Evolutionary conservation across 2,113 vertebrate species (phyloP).

Genomic region (Saiga tatarica): DNA sequence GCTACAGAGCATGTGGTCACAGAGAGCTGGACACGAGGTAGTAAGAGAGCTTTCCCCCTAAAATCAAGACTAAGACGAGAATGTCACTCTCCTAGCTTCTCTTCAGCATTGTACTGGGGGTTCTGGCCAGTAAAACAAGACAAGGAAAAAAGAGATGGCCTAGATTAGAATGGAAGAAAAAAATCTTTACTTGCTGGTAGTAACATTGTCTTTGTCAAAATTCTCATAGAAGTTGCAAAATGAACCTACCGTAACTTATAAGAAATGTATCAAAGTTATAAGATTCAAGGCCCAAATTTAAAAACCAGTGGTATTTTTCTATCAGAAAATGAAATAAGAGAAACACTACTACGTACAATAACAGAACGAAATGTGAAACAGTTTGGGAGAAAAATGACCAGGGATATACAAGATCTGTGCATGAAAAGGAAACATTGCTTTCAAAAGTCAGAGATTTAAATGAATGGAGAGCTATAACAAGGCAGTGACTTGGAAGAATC

Average conservation of each 20-base stretch:
- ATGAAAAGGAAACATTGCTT: not conserved
- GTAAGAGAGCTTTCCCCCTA: not conserved
- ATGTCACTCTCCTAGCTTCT: too few relatives aligned
- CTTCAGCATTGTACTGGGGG: not conserved
- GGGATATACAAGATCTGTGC: not conserved
- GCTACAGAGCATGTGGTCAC: not conserved
- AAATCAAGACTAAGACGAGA: too few relatives aligned
- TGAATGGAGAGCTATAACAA: not conserved
- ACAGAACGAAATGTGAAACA: not conserved
- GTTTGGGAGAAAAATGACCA: not conserved
- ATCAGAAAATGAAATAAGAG: not conserved
- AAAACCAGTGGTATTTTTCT: not conserved
- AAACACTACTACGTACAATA: not conserved
- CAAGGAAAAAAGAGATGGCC: not conserved
- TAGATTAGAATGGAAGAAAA: not conserved
- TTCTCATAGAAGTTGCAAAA: not conserved
- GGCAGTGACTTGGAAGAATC: not conserved
- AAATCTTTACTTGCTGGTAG: not conserved
- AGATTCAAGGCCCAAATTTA: not conserved
- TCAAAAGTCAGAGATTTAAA: not conserved
- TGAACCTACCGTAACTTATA: not conserved
- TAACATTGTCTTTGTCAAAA: not conserved
- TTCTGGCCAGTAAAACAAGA: too few relatives aligned
- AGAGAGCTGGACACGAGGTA: not conserved
- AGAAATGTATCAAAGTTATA: not conserved